Evolutionary conservation across 2,113 vertebrate species (phyloP).

Genomic region (Strix aluco): DNA sequence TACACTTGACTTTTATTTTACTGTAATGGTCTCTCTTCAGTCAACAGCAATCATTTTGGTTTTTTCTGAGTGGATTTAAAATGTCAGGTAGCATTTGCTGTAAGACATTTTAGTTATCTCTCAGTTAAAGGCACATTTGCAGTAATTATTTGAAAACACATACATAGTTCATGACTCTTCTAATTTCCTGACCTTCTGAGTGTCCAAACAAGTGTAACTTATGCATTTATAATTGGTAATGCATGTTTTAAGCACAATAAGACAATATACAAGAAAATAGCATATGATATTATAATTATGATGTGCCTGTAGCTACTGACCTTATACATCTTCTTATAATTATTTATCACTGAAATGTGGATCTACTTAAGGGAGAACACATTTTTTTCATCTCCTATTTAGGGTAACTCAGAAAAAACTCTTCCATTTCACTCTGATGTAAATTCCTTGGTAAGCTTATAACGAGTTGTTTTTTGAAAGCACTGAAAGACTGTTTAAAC

Average conservation of each 20-base stretch:
- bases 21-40: neutral
- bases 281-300: neutral
- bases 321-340: neutral
- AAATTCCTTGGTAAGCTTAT: neutral
- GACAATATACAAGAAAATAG: neutral
- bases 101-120: neutral
- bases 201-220: neutral
- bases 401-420: neutral
- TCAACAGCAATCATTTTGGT: neutral
- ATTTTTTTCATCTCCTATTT: neutral
- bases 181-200: neutral
- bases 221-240: neutral
- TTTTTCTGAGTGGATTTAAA: neutral
- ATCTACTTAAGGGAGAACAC: neutral
- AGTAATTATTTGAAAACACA: neutral
- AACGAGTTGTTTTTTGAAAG: neutral
- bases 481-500: neutral
- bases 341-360: neutral
- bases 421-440: neutral
- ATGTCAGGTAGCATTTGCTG: neutral
- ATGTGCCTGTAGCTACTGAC: neutral
- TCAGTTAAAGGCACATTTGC: neutral
- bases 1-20: neutral
- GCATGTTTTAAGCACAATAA: neutral
- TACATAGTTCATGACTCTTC: neutral